phyloP scores from a whole-genome alignment of 2,113 vertebrate species.

The Apodemus sylvaticus region DNA sequence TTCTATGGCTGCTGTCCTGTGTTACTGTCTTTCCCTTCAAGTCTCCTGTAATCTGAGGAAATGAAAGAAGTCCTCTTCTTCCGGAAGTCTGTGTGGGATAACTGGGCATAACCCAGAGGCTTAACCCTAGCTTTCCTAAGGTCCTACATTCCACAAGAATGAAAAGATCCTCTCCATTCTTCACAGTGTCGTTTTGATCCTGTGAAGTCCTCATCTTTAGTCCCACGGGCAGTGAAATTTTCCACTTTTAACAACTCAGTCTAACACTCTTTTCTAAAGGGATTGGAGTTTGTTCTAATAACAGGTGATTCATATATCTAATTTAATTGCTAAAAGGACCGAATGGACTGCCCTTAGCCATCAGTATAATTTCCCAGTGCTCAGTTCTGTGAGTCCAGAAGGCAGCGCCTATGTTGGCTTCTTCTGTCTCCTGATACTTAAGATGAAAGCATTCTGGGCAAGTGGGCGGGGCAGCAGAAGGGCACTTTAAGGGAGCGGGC shows the following conservation, averaged over 20 bases:
- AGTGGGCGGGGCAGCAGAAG: neutral
- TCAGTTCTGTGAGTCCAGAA: neutral
- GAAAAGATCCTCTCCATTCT: neutral
- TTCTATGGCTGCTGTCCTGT: neutral
- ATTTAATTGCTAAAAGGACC: neutral
- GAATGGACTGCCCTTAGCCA: neutral
- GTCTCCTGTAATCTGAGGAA: neutral
- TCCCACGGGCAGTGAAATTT: neutral
- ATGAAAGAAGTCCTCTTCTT: neutral
- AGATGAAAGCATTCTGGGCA: neutral
- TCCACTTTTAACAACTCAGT: neutral
- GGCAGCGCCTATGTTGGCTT: neutral
- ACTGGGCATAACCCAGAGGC: neutral
- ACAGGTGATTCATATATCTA: neutral
- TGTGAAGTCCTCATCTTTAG: neutral
- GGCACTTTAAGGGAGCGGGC: neutral
- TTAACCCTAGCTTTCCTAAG: neutral
- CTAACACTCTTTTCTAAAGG: neutral
- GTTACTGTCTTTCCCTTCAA: neutral
- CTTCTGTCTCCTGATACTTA: neutral
- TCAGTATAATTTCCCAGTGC: neutral
- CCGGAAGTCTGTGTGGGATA: neutral
- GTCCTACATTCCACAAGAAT: neutral
- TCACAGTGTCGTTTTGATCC: neutral
- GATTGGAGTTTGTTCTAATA: neutral